Evolutionary conservation across 1,140 invertebrate genomes (phyloP).

Genomic region (Himalopsyche phryganea): DNA sequence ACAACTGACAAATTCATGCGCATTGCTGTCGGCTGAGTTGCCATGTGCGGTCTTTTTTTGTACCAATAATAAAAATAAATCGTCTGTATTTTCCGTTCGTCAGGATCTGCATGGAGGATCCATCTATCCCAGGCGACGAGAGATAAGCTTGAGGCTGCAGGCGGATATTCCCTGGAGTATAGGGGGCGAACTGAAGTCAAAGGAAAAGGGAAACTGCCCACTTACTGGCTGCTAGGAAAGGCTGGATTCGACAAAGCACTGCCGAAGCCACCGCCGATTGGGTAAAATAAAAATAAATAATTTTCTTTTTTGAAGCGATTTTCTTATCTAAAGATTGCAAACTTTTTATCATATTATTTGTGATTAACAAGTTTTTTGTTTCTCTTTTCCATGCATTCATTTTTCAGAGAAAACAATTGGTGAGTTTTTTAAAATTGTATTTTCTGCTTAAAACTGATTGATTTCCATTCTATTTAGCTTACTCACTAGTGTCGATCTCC

Average conservation of each 20-base stretch:
- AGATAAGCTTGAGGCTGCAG: conserved; percentile 67
- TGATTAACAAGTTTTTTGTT: too few species aligned
- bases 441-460: too few species aligned
- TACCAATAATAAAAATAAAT: too few species aligned
- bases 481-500: too few species aligned
- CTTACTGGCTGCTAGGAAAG: conserved; percentile 87
- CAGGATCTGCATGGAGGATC: conserved; percentile 77
- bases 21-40: too few species aligned
- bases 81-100: neutral
- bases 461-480: too few species aligned
- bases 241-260: conserved; percentile 82
- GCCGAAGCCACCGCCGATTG: conserved; percentile 72
- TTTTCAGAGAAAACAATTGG: conserved; percentile 17
- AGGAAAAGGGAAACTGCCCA: conserved; percentile 86
- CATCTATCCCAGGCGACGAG: conserved; percentile 77
- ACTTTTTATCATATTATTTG: too few species aligned
- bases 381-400: conserved; percentile 5
- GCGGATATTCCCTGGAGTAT: conserved; percentile 76
- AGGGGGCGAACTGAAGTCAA: conserved; percentile 81
- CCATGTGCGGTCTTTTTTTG: too few species aligned
- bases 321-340: too few species aligned
- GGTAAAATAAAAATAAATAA: conserved; percentile 54
- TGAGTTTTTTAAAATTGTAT: conserved; percentile 5
- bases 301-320: too few species aligned
- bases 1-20: too few species aligned